Evolutionary conservation across 2,888 invertebrate genomes (phyloP).

Genomic region (Cosmorhoe ocellata): DNA sequence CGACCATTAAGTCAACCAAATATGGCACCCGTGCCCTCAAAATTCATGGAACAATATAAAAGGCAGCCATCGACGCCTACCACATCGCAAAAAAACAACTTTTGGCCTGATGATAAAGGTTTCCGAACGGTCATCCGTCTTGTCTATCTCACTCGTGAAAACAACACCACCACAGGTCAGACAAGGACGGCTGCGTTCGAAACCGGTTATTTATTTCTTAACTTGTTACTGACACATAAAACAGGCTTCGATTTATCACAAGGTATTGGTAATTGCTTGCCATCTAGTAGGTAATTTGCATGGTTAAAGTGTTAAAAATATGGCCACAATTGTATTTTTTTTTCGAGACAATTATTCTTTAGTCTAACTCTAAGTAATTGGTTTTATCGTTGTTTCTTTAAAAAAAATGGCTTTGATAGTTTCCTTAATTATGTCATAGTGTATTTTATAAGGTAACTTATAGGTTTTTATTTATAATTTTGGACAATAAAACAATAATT

Average conservation of each 20-base stretch:
- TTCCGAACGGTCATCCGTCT: constrained; percentile 63
- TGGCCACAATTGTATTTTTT: constrained; percentile 43
- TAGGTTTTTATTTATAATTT: no score
- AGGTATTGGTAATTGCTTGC: constrained; percentile 61
- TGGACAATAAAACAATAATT: no score
- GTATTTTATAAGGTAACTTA: no score
- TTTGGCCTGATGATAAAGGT: constrained; percentile 73
- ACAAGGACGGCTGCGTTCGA: constrained; percentile 45
- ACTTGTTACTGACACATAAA: constrained; percentile 72
- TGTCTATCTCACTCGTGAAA: constrained; percentile 45
- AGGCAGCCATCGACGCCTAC: constrained; percentile 70
- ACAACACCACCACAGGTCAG: constrained; percentile 13
- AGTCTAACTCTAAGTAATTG: no score
- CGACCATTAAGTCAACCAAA: constrained; percentile 29
- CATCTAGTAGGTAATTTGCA: constrained; percentile 68
- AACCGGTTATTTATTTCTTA: constrained; percentile 79
- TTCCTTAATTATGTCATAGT: no score
- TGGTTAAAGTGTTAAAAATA: constrained; percentile 65
- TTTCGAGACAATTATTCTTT: not conserved
- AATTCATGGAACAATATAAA: constrained; percentile 65
- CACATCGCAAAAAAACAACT: constrained; percentile 59
- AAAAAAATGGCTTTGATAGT: no score
- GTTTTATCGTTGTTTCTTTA: no score
- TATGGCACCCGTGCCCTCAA: constrained; percentile 48
- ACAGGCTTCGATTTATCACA: constrained; percentile 67